A percentile compares a stretch with the other conserved stretches of the same genome.
These are phyloP conservation scores for Anhinga rufa DNA, from an alignment of 2,113 vertebrate species.

Conservation along the genomic window DNA sequence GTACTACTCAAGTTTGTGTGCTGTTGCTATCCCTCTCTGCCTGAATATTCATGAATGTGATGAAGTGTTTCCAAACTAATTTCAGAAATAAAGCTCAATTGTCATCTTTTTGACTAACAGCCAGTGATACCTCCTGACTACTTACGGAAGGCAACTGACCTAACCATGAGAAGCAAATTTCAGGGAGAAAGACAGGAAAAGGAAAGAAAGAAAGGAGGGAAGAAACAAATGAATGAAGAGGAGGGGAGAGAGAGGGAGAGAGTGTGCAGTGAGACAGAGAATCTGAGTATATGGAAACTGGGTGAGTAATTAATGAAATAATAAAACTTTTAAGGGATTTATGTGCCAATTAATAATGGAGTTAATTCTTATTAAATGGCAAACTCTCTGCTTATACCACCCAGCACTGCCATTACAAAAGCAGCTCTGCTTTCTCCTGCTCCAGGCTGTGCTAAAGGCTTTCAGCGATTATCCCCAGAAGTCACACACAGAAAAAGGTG, in stretches of 20 bases:
- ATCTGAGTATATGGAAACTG: neutral
- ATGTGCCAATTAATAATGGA: neutral
- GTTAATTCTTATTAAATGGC: neutral
- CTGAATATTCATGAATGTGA: neutral
- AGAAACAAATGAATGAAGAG: neutral
- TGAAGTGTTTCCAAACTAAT: neutral
- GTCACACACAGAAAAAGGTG: neutral
- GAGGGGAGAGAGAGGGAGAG: neutral
- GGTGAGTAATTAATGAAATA: slow-evolving; percentile 1
- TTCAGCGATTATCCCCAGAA: neutral
- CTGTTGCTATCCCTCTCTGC: neutral
- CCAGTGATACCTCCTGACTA: neutral
- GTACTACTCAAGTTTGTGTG: neutral
- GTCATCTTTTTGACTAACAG: neutral
- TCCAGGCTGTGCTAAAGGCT: neutral
- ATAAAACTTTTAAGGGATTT: neutral
- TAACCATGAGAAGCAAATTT: neutral
- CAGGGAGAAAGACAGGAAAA: neutral
- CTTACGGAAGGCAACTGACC: neutral
- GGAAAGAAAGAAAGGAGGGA: neutral
- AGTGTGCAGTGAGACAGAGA: neutral
- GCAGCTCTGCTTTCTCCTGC: neutral
- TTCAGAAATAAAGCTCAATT: neutral
- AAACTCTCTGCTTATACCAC: neutral
- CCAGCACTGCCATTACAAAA: neutral